Evolutionary conservation across 30 jellyfish, hydroid and myxozoan genomes (phyloP), one percentile per base, ranked within the genome.

Genomic region (Phacellophora camtschatica): DNA sequence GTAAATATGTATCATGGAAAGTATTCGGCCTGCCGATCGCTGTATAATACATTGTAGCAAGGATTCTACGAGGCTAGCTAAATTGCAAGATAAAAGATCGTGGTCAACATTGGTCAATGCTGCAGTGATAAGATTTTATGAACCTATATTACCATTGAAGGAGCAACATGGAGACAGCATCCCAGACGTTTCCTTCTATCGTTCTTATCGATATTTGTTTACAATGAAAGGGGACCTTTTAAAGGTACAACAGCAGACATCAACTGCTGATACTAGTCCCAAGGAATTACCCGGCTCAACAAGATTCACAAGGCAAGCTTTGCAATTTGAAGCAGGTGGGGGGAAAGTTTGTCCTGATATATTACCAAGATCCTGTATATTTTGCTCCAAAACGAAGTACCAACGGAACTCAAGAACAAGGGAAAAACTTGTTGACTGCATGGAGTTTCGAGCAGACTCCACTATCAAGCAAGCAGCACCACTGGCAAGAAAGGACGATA

Each of bases 91-190:
- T 54, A 13, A 62, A 55, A 62, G 69, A 62, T 2, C 77, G 12
- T 62, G 77, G 77, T 62, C 55, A 62, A 62, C 77, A 62, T 62
- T 0, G 55, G 77, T 62, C 13, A 33, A 62, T 62, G 71, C 77
- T 62, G 77, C 77, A 25, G 23, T 2, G 2, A 62, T 62, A 62
- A 62, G 70, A 2, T 2, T 62, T 1, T 62, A 62, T 62, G 77
- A 62, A 0, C 55, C 77, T 62, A 62, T 0, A 28, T 18, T 62
- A 1, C 28, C 77, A 62, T 2, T 62, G 77, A 20, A 62, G 77
- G 55, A 62, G 77, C 77, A 62, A 62, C 50, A 62, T 13, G 77
- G n/a, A n/a, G n/a, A n/a, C n/a, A n/a, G n/a, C n/a, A n/a, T n/a
- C n/a, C n/a, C n/a, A n/a, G n/a, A n/a, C n/a, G n/a, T n/a, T n/a